A percentile compares a stretch with the other conserved stretches of the same genome.
phyloP scores from a whole-genome alignment of 2,888 invertebrate species.

The Labia minor region DNA sequence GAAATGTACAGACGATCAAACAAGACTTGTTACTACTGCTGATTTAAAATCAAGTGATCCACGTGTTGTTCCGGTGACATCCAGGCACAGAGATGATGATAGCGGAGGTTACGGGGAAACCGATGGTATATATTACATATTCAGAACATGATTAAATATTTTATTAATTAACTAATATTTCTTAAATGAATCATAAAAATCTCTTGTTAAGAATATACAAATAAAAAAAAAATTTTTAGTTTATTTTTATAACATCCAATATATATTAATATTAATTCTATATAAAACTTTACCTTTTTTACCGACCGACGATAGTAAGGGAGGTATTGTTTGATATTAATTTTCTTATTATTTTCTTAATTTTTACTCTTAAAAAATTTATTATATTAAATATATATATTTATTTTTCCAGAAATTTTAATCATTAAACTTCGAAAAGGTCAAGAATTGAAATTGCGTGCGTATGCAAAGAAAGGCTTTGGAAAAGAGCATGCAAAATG shows the following conservation, averaged over 20 bases:
- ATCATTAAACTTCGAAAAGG: conserved; percentile 65
- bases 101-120: conserved; percentile 87
- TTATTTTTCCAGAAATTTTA: conserved; percentile 44
- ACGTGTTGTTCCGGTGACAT: conserved; percentile 86
- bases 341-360: too few species aligned
- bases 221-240: too few species aligned
- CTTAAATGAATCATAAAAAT: too few species aligned
- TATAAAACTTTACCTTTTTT: too few species aligned
- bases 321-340: too few species aligned
- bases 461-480: conserved; percentile 93
- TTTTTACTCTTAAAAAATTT: too few species aligned
- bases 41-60: conserved; percentile 88
- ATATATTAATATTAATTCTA: too few species aligned
- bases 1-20: conserved; percentile 87
- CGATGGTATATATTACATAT: conserved; percentile 56
- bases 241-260: too few species aligned
- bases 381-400: background rate
- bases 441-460: conserved; percentile 86
- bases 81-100: conserved; percentile 82
- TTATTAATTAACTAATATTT: background rate
- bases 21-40: conserved; percentile 90
- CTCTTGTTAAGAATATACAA: too few species aligned
- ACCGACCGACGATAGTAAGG: too few species aligned
- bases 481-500: conserved; percentile 99
- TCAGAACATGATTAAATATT: too few species aligned